Conservation (phyloP, 2,888 invertebrate species). For the Liodrosophila aerea region DNA sequence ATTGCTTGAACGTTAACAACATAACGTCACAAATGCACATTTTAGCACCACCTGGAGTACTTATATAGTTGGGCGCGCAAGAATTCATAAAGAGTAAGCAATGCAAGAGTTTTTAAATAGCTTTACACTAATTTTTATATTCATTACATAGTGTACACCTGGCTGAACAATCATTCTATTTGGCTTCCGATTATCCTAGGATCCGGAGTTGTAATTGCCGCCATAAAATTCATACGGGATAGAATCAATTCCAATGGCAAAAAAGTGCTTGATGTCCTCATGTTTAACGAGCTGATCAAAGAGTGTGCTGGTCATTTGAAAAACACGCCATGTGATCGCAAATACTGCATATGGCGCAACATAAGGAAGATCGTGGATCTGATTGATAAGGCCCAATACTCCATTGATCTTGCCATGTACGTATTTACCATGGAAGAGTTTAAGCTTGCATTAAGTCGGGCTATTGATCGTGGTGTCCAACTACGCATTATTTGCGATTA, state of each 20-base stretch:
- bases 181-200: conserved; percentile 36
- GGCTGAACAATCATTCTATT: conserved; percentile 26
- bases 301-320: conserved; percentile 17
- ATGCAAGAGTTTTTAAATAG: too few relatives aligned
- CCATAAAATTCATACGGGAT: conserved; percentile 1
- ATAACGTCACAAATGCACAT: conserved; percentile 1
- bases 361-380: conserved; percentile 54
- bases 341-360: conserved; percentile 51
- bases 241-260: neutral
- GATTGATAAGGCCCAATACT: conserved; percentile 69
- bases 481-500: conserved; percentile 76
- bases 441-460: conserved; percentile 56
- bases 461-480: conserved; percentile 65
- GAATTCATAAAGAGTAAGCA: neutral
- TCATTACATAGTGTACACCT: conserved; percentile 14
- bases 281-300: conserved; percentile 53
- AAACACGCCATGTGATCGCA: conserved; percentile 30
- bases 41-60: too few relatives aligned
- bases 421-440: conserved; percentile 68
- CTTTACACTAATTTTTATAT: neutral
- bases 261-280: conserved; percentile 34
- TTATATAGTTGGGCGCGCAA: neutral
- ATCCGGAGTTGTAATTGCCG: conserved; percentile 26
- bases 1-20: neutral
- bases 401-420: conserved; percentile 80